A percentile compares a stretch with the other conserved stretches of the same genome.
phyloP scores from a whole-genome alignment of 2,113 vertebrate species.

The Menura novaehollandiae region DNA sequence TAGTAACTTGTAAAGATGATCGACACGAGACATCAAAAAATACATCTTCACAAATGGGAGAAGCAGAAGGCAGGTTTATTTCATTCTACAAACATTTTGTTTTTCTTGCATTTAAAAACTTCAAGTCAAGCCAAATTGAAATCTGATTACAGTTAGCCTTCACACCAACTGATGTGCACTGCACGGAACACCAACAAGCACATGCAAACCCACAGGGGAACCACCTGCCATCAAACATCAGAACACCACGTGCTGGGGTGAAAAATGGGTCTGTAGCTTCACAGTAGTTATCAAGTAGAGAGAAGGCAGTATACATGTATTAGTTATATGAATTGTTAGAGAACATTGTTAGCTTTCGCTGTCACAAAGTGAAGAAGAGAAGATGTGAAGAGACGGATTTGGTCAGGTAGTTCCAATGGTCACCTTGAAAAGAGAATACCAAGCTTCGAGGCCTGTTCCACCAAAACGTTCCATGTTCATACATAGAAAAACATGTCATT shows the following conservation, averaged over 20 bases:
- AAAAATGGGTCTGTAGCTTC: neutral
- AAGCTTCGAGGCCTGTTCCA: neutral
- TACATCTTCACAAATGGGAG: neutral
- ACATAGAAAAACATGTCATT: neutral
- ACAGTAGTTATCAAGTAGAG: neutral
- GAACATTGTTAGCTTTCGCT: neutral
- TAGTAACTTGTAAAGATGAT: neutral
- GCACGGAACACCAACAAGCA: neutral
- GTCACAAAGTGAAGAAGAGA: neutral
- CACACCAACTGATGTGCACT: neutral
- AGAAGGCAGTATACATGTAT: neutral
- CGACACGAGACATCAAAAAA: neutral
- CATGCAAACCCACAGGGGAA: neutral
- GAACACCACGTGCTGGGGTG: neutral
- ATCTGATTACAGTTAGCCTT: neutral
- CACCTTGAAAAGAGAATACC: neutral
- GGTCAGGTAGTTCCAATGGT: neutral
- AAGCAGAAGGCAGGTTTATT: neutral
- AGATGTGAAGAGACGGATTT: neutral
- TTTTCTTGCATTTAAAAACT: neutral
- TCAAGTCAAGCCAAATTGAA: neutral
- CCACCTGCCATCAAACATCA: neutral
- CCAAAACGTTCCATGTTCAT: neutral
- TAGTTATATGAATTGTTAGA: neutral
- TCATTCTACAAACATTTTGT: neutral